Base-by-base conservation (phyloP, 2,888 invertebrate species). In the Nomada hirtipes region DNA sequence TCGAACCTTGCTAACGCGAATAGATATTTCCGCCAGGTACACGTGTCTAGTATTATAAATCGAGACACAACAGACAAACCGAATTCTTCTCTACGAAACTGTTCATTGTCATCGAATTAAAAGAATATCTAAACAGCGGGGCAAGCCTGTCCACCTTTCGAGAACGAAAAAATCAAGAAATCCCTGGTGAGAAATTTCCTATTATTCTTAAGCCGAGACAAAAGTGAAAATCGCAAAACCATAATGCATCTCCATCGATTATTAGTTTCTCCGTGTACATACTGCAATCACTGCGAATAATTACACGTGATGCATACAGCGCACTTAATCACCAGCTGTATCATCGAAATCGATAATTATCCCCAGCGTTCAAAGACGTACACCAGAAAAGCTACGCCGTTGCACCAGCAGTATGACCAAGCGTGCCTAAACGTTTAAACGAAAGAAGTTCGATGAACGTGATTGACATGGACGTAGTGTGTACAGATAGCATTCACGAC, bases 381-480 rank as follows among this genome's bases (percentile, higher is more conserved):
- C 13, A 29, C 47, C 3, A 15, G 47, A n/a, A 69, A 23, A 47
- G 73, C n/a, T 67, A 61, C 42, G 63, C 52, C 52, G 36, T 36
- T 36, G 7, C 36, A 68, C 20, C 61, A 74, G 23, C 10, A n/a
- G 42, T 52, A 23, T 63, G 57, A 53, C 59, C 82, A 76, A 63
- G 29, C 55, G 75, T 7, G 36, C 36, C 36, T 7, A 36, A 36
- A 36, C 36, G 36, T 36, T 36, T 7, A 7, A 36, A 79, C 74
- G 72, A 79, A 83, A 83, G 75, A 83, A 64, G 74, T 44, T 68
- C 75, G 75, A 82, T 78, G 68, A 83, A 82, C 74, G 60, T 26
- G 52, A 47, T 60, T 52, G 83, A 83, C 78, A 57, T 13, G 26
- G 10, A 53, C n/a, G 53, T n/a, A 53, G n/a, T 53, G n/a, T 7